Evolutionary conservation across 2,888 invertebrate species (phyloP).

Genomic region (Nemotelus pantherinus): DNA sequence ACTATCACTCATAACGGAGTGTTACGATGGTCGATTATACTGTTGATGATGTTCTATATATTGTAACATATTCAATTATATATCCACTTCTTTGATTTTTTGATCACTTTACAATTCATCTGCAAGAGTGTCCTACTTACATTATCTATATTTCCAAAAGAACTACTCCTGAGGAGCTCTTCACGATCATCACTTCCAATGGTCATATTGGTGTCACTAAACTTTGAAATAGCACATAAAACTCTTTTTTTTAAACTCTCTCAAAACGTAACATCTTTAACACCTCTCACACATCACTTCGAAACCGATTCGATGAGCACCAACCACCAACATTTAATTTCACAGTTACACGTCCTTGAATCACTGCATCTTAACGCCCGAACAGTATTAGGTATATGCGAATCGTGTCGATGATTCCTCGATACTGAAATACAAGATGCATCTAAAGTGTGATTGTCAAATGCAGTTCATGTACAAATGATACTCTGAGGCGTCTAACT

Average conservation of each 20-base stretch:
- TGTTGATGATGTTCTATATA: too few relatives aligned
- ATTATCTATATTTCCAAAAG: constrained; percentile 48
- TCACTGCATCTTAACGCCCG: too few relatives aligned
- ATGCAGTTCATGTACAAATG: neutral
- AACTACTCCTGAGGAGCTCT: constrained; percentile 63
- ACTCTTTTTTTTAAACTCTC: neutral
- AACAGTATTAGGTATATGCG: neutral
- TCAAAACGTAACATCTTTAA: neutral
- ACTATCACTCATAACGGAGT: too few relatives aligned
- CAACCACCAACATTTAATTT: constrained; percentile 3
- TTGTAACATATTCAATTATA: too few relatives aligned
- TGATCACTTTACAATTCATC: too few relatives aligned
- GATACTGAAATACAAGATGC: constrained; percentile 35
- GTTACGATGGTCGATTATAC: too few relatives aligned
- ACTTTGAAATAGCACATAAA: neutral
- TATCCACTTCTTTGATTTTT: too few relatives aligned
- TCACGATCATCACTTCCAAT: constrained; percentile 67
- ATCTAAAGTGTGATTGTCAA: constrained; percentile 25
- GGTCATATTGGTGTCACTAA: constrained; percentile 62
- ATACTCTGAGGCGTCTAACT: too few relatives aligned
- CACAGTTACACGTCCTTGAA: neutral
- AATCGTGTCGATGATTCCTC: constrained; percentile 34
- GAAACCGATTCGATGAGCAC: neutral
- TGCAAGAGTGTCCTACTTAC: constrained; percentile 28
- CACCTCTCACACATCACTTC: neutral